Evolutionary conservation across 2,797 vertebrate genomes (phyloP).

Genomic region (Cetoscarus ocellatus): DNA sequence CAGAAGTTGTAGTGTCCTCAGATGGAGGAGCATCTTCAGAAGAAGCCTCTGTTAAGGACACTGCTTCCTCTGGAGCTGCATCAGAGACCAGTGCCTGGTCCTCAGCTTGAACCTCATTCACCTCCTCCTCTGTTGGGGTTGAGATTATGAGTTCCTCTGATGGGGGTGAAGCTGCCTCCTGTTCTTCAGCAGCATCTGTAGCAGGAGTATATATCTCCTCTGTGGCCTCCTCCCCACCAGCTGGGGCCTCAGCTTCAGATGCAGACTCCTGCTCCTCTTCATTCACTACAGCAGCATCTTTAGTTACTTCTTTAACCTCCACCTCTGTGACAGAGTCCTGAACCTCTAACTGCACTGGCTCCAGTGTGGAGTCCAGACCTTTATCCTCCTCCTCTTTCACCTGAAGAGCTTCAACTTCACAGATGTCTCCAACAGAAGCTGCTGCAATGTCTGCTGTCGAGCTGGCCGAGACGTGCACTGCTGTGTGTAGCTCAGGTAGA

Average conservation of each 20-base stretch:
- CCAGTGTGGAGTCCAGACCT: background rate
- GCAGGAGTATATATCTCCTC: constrained; percentile 26
- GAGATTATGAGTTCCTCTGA: constrained; percentile 26
- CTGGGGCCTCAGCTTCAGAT: constrained; percentile 6
- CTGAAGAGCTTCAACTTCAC: constrained; percentile 38
- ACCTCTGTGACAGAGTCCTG: constrained; percentile 9
- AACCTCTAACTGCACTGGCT: background rate
- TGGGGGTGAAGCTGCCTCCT: background rate
- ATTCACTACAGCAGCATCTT: background rate
- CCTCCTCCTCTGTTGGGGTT: constrained; percentile 17
- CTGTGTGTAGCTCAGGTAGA: constrained; percentile 57
- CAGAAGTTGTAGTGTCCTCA: constrained; percentile 16
- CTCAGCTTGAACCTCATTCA: constrained; percentile 8
- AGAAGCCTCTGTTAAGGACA: constrained; percentile 1
- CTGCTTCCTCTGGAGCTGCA: constrained; percentile 10
- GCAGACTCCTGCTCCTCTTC: constrained; percentile 36
- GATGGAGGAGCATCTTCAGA: constrained; percentile 11
- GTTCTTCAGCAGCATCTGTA: constrained; percentile 8
- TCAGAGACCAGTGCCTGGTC: constrained; percentile 4
- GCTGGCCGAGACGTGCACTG: constrained; percentile 57
- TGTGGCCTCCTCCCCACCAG: constrained; percentile 26
- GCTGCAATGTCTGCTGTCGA: constrained; percentile 73
- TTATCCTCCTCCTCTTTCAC: constrained; percentile 38
- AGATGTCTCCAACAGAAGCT: constrained; percentile 67
- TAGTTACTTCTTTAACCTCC: constrained; percentile 12